A percentile compares a stretch with the other conserved stretches of the same genome.
Conservation (phyloP, 2,113 vertebrate genomes). For the Sinosuthora webbiana region DNA sequence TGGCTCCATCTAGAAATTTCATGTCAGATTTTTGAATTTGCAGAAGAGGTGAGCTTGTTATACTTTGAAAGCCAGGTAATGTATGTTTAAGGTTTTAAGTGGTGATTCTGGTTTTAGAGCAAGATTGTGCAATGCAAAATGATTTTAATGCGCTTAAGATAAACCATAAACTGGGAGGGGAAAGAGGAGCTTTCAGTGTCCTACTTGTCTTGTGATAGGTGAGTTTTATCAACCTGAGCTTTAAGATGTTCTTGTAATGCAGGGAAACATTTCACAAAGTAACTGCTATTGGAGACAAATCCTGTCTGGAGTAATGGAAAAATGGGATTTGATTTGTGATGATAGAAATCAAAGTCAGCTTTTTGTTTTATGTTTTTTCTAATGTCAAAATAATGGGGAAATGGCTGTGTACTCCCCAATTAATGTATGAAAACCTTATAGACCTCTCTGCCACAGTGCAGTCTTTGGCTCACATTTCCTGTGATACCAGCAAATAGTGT, state of each 20-base stretch:
- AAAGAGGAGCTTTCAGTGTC: neutral
- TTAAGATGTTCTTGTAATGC: neutral
- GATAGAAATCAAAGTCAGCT: neutral
- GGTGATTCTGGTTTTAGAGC: neutral
- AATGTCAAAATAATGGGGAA: neutral
- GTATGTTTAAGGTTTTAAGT: neutral
- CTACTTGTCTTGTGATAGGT: neutral
- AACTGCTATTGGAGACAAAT: neutral
- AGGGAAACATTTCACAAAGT: neutral
- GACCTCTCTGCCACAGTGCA: neutral
- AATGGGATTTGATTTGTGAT: neutral
- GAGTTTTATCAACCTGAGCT: neutral
- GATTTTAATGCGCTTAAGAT: neutral
- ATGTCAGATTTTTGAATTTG: neutral
- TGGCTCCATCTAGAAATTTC: neutral
- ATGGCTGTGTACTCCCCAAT: neutral
- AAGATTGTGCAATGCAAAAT: neutral
- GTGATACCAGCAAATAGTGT: neutral
- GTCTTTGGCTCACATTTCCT: neutral
- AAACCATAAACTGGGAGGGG: neutral
- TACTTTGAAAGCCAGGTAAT: neutral
- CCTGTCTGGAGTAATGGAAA: neutral
- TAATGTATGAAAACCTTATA: neutral
- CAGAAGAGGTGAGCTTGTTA: neutral
- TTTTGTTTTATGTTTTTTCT: neutral